A percentile compares a stretch with the other conserved stretches of the same genome.
Evolutionary conservation across 1,140 invertebrate species (phyloP).

Genomic region (Marisa cornuarietis): DNA sequence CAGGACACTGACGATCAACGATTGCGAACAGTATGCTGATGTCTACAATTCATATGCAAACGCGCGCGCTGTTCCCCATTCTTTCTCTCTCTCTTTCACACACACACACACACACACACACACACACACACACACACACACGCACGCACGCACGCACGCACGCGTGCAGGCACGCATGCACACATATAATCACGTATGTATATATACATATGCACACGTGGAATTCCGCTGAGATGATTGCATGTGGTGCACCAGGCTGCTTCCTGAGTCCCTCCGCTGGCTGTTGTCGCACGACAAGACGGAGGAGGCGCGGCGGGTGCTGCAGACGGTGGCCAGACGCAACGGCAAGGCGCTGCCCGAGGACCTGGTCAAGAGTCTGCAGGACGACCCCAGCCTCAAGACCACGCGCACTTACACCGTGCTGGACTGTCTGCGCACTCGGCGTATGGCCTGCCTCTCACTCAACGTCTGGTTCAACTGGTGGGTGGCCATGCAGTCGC

Average conservation of each 20-base stretch:
- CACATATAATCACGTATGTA: background rate
- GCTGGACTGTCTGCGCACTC: conserved; percentile 39
- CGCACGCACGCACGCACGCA: no score
- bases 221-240: background rate
- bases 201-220: no score
- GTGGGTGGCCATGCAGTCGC: conserved; percentile 24
- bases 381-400: conserved; percentile 17
- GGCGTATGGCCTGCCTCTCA: conserved; percentile 37
- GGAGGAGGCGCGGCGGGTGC: conserved; percentile 43
- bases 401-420: conserved; percentile 32
- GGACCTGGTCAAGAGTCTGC: conserved; percentile 27
- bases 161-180: no score
- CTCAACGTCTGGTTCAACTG: conserved; percentile 56
- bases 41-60: no score
- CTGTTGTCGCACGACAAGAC: conserved; percentile 44
- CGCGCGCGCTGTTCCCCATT: no score
- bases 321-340: conserved; percentile 43
- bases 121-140: no score
- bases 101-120: no score
- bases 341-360: conserved; percentile 42
- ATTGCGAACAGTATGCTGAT: no score
- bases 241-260: conserved; percentile 36
- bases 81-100: no score
- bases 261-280: conserved; percentile 59
- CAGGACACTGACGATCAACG: no score